Evolutionary conservation across 2,888 invertebrate species (phyloP), one percentile per base, ranked within the genome.

Genomic region (Stratiomys singularior): DNA sequence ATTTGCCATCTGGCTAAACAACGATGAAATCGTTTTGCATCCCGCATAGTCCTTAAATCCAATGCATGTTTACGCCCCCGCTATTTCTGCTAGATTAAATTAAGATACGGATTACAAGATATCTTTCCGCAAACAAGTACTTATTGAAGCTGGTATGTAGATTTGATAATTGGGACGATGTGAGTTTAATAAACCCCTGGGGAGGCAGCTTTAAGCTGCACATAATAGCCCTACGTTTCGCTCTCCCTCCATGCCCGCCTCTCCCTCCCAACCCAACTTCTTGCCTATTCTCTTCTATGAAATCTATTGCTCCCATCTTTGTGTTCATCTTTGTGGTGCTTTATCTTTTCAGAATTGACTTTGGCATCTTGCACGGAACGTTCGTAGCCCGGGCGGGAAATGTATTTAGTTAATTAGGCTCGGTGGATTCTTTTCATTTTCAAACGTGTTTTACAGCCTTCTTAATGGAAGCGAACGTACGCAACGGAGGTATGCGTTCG

Each of bases 71-170:
- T 60, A 23, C 74, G 46, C 69, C 60, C 58, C 37, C 58, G 74
- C 74, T 27, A 23, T 74, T 74, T 74, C 74, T 74, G 56, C 56
- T 60, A 77, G 77, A 77, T 77, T 77, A 77, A 77, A 77, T 77
- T 69, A 77, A 77, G 77, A 77, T 77, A 77, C 47, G 60, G 77
- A 69, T 77, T 77, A 66, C 74, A 74, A 58, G 74, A 74, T 74
- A 74, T 74, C 58, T 60, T 58, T 58, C 74, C 74, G 58, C 74
- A 74, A 74, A 76, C 63, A 64, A 56, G 64, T 47, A 64, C 76
- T 63, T 37, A 44, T 44, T 74, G 74, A 21, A 74, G 74, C 74
- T 37, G 74, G 67, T 67, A 69, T 69, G 77, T 77, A 77, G 69
- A 77, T 77, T 77, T 67, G 77, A 69, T 77, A 77, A 77, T 77